A percentile compares a stretch with the other conserved stretches of the same genome.
Evolutionary conservation across 2,797 vertebrate species (phyloP).

Genomic region (Mallotus villosus): DNA sequence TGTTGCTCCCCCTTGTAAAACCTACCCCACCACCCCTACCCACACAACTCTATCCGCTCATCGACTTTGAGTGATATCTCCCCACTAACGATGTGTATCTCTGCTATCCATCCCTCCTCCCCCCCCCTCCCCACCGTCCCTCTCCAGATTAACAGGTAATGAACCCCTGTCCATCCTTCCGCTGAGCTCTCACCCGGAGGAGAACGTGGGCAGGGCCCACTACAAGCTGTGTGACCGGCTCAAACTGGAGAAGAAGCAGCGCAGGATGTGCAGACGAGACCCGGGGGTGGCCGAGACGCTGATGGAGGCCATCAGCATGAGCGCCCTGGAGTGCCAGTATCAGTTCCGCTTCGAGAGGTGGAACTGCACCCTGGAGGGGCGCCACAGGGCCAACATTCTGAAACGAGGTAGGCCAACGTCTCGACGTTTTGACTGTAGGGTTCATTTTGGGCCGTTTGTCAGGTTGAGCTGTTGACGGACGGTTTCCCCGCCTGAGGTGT

Average conservation of each 20-base stretch:
- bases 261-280: conserved; percentile 95
- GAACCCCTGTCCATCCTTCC: conserved; percentile 96
- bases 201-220: conserved; percentile 85
- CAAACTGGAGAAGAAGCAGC: conserved; percentile 97
- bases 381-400: conserved; percentile 89
- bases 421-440: no score
- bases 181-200: conserved; percentile 89
- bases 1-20: conserved; percentile 37
- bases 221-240: conserved; percentile 97
- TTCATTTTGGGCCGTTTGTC: no score
- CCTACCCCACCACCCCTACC: conserved; percentile 11
- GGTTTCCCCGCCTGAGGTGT: no score
- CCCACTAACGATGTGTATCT: conserved; percentile 2
- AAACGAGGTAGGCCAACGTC: conserved; percentile 82
- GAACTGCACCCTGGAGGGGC: conserved; percentile 97
- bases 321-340: conserved; percentile 94
- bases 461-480: no score
- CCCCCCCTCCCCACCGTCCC: background rate
- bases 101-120: no score
- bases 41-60: background rate
- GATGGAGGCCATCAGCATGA: conserved; percentile 96
- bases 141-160: conserved; percentile 90
- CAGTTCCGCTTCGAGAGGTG: conserved; percentile 98
- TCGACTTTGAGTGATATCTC: conserved; percentile 35
- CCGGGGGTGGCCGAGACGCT: conserved; percentile 95